Evolutionary conservation across 2,113 vertebrate species (phyloP), one percentile per base, ranked within the genome.

Genomic region (Scomber scombrus): DNA sequence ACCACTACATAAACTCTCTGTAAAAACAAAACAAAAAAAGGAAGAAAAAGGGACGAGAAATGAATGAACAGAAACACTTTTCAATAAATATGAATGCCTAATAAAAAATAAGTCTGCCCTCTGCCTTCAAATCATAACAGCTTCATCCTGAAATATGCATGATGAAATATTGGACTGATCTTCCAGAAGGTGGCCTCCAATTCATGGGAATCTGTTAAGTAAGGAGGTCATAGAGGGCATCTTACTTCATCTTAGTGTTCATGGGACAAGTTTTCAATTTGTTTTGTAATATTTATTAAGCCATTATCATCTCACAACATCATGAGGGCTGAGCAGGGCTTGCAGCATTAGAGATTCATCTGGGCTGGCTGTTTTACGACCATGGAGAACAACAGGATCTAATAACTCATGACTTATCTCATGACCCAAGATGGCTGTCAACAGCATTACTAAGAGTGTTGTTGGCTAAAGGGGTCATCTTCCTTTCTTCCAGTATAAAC

Each of bases 381-480:
- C 11, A 1, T 2, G 11, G 11, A 49, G 51, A 87, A 56, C 49
- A 78, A 65, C 8, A 11, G 43, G 45, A 71, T 23, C 45, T 18
- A 29, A 49, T 5, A 56, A 64, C 70, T 72, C 74, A 45, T 60
- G 79, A 71, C 60, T 81, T 52, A 47, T 66, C 69, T 71, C 66
- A 54, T 91, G 82, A 84, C 75, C 34, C 11, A 52, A 26, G 34
- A 31, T 19, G 49, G 31, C 55, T 45, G 23, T 58, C 40, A n/a
- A 1, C 13, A 58, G 21, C 58, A 56, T 65, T 31, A 16, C 11
- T 8, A 18, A 34, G 23, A 49, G 18, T 43, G 51, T 18, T 26
- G 13, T 65, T 29, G 8, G 9, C 1, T 62, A 31, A 75, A 61
- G 55, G 18, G 26, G 19, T n/a, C 5, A 4, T 62, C 13, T 3